phyloP scores from a whole-genome alignment of 2,113 vertebrate species.

The Pollachius pollachius region DNA sequence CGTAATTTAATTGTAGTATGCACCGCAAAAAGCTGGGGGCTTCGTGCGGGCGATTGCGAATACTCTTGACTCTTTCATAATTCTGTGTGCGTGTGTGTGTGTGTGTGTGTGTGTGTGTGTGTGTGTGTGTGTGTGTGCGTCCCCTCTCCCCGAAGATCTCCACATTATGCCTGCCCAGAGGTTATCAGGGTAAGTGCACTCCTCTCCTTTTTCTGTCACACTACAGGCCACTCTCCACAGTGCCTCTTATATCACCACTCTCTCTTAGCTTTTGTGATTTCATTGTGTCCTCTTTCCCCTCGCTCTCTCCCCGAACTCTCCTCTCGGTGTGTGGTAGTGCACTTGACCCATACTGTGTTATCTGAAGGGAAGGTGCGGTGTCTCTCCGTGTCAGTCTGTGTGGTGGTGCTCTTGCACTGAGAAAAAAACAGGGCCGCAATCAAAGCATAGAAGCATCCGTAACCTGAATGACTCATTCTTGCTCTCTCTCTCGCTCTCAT shows the following conservation, averaged over 20 bases:
- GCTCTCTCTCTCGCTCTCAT: no score
- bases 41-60: no score
- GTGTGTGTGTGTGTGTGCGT: background rate
- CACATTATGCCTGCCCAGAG: slow-evolving; percentile 1
- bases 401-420: no score
- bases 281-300: background rate
- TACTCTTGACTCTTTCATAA: background rate
- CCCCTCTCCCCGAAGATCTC: background rate
- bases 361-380: no score
- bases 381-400: no score
- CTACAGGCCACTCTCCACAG: background rate
- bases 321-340: no score
- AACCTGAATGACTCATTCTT: background rate
- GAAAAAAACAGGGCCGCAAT: no score
- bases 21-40: no score
- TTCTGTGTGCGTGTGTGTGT: slow-evolving; percentile 1
- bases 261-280: background rate
- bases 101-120: background rate
- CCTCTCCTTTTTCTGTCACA: background rate
- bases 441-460: no score
- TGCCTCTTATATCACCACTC: background rate
- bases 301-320: background rate
- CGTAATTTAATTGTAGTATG: no score
- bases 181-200: slow-evolving; percentile 1
- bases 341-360: no score